These are phyloP conservation scores for Malacoctenus gilli DNA, from an alignment of 2,797 vertebrate genomes.

Conservation along the genomic window DNA sequence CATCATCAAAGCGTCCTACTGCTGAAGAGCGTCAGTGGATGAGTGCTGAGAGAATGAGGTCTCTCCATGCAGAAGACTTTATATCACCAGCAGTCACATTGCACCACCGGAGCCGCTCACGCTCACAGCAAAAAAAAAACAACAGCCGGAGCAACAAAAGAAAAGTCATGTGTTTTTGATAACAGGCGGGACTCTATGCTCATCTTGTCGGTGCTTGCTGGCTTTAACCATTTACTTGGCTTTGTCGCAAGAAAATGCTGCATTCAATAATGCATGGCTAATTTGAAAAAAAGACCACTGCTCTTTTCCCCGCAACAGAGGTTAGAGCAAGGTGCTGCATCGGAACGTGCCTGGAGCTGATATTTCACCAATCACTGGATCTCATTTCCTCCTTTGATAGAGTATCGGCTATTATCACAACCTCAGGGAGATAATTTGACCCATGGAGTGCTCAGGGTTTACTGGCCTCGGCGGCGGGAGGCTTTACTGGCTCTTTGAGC, in stretches of 20 bases:
- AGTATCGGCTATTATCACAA: slow-evolving; percentile 26
- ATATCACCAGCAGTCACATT: slow-evolving; percentile 46
- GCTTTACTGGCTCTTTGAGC: slow-evolving; percentile 51
- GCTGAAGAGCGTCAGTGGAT: slow-evolving; percentile 41
- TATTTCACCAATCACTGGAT: slow-evolving; percentile 44
- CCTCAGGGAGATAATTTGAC: slow-evolving; percentile 51
- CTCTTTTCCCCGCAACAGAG: slow-evolving; percentile 34
- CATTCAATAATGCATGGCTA: slow-evolving; percentile 59
- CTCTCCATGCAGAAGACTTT: slow-evolving; percentile 41
- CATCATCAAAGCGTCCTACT: slow-evolving; percentile 73
- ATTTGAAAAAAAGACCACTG: slow-evolving; percentile 60
- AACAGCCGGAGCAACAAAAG: too few species aligned
- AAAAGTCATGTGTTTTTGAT: slow-evolving; percentile 12
- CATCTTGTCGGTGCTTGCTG: slow-evolving; percentile 37
- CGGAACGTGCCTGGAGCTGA: slow-evolving; percentile 27
- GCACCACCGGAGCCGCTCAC: slow-evolving; percentile 13
- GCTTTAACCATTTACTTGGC: slow-evolving; percentile 44
- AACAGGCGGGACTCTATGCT: slow-evolving; percentile 40
- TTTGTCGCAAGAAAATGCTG: slow-evolving; percentile 47
- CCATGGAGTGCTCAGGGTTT: slow-evolving; percentile 32
- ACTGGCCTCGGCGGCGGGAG: slow-evolving; percentile 31
- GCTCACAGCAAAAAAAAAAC: slow-evolving; percentile 17
- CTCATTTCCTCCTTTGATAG: slow-evolving; percentile 43
- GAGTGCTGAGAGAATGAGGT: slow-evolving; percentile 38
- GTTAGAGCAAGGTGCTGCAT: slow-evolving; percentile 34